Conservation (phyloP, 2,888 invertebrate genomes). For the Troilus luridus region DNA sequence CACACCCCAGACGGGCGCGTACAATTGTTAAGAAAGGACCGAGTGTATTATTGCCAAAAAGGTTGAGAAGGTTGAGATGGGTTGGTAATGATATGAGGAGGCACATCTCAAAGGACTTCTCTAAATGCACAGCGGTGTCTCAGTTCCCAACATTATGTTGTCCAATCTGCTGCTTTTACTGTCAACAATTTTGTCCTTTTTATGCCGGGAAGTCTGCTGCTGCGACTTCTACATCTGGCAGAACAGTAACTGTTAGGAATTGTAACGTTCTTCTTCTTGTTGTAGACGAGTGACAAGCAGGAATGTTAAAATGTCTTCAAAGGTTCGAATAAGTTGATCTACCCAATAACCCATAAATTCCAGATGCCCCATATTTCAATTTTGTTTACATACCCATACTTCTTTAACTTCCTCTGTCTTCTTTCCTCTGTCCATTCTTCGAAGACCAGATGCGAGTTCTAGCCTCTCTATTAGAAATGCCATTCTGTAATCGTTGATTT, state of each 20-base stretch:
- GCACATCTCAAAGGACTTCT: background rate
- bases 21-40: background rate
- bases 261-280: background rate
- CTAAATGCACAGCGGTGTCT: constrained; percentile 20
- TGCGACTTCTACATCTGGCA: background rate
- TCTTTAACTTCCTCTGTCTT: too few species aligned
- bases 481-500: too few species aligned
- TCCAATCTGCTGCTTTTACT: constrained; percentile 4
- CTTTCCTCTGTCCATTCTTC: too few species aligned
- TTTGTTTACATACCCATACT: too few species aligned
- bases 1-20: background rate
- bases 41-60: background rate
- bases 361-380: too few species aligned
- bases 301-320: too few species aligned
- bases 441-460: too few species aligned
- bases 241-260: background rate
- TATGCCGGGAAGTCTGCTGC: background rate
- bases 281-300: too few species aligned
- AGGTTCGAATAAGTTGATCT: too few species aligned
- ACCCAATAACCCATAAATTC: too few species aligned
- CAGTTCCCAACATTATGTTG: background rate
- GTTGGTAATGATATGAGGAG: constrained; percentile 27
- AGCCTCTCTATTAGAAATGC: too few species aligned
- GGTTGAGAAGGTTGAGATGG: background rate
- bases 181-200: background rate